phyloP scores from a whole-genome alignment of 2,888 invertebrate species.

The Venusia cambrica region DNA sequence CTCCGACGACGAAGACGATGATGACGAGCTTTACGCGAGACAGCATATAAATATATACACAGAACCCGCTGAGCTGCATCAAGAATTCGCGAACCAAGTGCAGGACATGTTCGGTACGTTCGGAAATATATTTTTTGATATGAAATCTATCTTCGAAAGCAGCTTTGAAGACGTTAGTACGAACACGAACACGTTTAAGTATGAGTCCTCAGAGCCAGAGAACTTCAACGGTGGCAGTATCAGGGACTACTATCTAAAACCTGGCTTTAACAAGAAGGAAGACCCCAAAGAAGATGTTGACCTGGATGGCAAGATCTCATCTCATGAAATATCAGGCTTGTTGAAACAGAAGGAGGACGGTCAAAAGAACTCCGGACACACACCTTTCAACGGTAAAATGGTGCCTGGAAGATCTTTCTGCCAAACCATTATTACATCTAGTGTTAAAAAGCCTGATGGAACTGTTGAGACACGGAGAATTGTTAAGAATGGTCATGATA shows the following conservation, averaged over 20 bases:
- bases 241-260: slow-evolving; percentile 69
- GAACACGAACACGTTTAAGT: no score
- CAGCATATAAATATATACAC: slow-evolving; percentile 43
- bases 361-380: slow-evolving; percentile 24
- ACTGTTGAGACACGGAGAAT: slow-evolving; percentile 64
- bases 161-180: slow-evolving; percentile 24
- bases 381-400: slow-evolving; percentile 51
- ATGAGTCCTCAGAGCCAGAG: slow-evolving; percentile 34
- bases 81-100: slow-evolving; percentile 59
- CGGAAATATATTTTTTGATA: slow-evolving; percentile 60
- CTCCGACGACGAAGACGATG: slow-evolving; percentile 69
- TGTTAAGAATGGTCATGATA: slow-evolving; percentile 64
- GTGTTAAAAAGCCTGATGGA: slow-evolving; percentile 66
- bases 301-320: slow-evolving; percentile 69
- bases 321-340: slow-evolving; percentile 65
- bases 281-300: slow-evolving; percentile 54
- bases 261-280: slow-evolving; percentile 55
- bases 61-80: slow-evolving; percentile 49
- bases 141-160: slow-evolving; percentile 53
- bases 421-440: slow-evolving; percentile 69
- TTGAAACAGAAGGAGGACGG: slow-evolving; percentile 53
- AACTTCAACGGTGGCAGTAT: slow-evolving; percentile 49
- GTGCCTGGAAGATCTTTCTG: slow-evolving; percentile 64
- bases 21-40: slow-evolving; percentile 63
- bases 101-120: slow-evolving; percentile 63